phyloP scores from a whole-genome alignment of 2,797 vertebrate species.

The Psittacula derbiana region DNA sequence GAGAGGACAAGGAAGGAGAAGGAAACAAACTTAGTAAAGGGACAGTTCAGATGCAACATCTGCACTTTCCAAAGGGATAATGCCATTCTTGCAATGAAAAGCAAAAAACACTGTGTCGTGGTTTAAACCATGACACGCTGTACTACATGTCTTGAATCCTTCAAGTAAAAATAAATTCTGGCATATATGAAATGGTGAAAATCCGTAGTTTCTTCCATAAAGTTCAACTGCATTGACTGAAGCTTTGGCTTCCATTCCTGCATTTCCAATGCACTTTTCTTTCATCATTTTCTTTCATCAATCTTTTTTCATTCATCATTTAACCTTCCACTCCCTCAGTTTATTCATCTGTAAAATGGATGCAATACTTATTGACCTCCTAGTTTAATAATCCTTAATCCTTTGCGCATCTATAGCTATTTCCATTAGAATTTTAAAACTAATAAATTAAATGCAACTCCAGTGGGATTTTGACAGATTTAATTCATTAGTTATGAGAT shows the following conservation, averaged over 20 bases:
- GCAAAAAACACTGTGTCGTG: background rate
- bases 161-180: background rate
- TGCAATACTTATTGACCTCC: background rate
- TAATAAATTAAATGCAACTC: conserved; percentile 53
- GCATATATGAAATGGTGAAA: background rate
- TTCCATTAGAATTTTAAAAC: conserved; percentile 44
- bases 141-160: background rate
- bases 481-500: conserved; percentile 34
- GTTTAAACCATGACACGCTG: too few relatives aligned
- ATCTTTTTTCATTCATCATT: background rate
- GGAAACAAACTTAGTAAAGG: background rate
- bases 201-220: background rate
- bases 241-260: background rate
- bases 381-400: conserved; percentile 17
- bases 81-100: background rate
- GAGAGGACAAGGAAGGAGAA: background rate
- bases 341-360: conserved; percentile 29
- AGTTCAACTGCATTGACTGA: background rate
- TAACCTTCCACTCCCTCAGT: background rate
- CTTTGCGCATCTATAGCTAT: background rate
- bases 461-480: conserved; percentile 41
- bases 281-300: background rate
- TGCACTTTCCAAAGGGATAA: background rate
- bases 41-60: background rate
- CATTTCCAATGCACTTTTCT: background rate